Percentiles rank a stretch among this genome's conserved stretches.
Conservation (phyloP, 1,140 invertebrate genomes). For the Adoxophyes honmai region DNA sequence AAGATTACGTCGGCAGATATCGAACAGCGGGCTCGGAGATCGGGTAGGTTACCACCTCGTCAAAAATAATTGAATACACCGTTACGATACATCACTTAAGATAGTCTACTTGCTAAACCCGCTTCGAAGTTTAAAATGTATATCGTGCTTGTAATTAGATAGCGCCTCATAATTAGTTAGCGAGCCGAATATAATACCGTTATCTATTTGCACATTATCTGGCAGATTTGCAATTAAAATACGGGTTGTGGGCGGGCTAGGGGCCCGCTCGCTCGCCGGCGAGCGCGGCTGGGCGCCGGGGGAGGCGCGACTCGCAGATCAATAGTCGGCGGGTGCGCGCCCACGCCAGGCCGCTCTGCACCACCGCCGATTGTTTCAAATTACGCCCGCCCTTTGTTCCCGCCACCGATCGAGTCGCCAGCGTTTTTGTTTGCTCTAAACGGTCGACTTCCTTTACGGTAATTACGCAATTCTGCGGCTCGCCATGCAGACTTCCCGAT, state of each 20-base stretch:
- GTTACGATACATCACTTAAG: conserved; percentile 12
- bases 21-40: not conserved
- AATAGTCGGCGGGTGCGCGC: conserved; percentile 69
- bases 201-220: conserved; percentile 76
- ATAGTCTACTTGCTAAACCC: conserved; percentile 22
- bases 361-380: conserved; percentile 72
- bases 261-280: conserved; percentile 22
- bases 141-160: conserved; percentile 45
- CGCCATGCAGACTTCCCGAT: conserved; percentile 44
- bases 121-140: conserved; percentile 20
- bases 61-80: conserved; percentile 14
- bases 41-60: conserved; percentile 2
- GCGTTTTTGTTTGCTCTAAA: conserved; percentile 67
- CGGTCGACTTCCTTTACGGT: conserved; percentile 68
- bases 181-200: conserved; percentile 68
- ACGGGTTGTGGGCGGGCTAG: conserved; percentile 50
- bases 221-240: conserved; percentile 76
- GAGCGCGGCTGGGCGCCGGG: conserved; percentile 33
- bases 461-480: conserved; percentile 68
- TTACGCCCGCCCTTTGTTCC: conserved; percentile 69
- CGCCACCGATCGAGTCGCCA: conserved; percentile 64
- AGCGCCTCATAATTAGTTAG: conserved; percentile 66
- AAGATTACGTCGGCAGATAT: conserved; percentile 4
- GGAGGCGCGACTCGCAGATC: conserved; percentile 63
- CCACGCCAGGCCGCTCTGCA: conserved; percentile 49